Evolutionary conservation across 2,888 invertebrate genomes (phyloP), one percentile per base, ranked within the genome.

Genomic region (Caprella mutica): DNA sequence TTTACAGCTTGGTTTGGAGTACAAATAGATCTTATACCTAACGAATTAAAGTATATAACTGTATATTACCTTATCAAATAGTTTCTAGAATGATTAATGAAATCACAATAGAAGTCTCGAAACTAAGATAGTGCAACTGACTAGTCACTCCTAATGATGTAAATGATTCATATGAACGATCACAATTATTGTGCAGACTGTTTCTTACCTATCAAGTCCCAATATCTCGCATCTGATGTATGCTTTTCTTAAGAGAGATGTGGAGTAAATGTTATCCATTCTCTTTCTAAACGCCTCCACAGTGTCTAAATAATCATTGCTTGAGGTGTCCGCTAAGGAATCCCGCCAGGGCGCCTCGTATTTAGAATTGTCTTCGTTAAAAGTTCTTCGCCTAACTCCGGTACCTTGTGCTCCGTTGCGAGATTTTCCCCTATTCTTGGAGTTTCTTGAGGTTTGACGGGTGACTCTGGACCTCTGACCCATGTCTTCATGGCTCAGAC

Each of bases 171-270:
- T n/a, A n/a, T n/a, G n/a, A n/a, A n/a, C n/a, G n/a, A n/a, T n/a
- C n/a, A n/a, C n/a, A n/a, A n/a, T n/a, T n/a, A n/a, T n/a, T n/a
- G n/a, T n/a, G n/a, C 19, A 40, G 17, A 38, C 24, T 29, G 27
- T 23, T 43, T 69, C 77, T 78, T 75, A 88, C 88, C 85, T 87
- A 72, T 90, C 89, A 52, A 90, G 77, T 23, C 89, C 89, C 52
- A 90, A 76, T 56, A 89, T 82, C 70, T 90, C 89, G 27, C 84
- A 82, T 23, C 82, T 80, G 61, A 85, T 78, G 71, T 86, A 90
- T 57, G 86, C 83, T 66, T 84, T 80, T 65, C 82, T 78, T 35
- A 87, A 76, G 67, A 82, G 79, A 55, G 88, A 88, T 67, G 83
- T 78, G 57, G 81, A 78, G 70, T 86, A 83, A 39, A 86, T 74